Evolutionary conservation across 2,113 vertebrate species (phyloP), one percentile per base, ranked within the genome.

Genomic region (Pelecanus crispus): DNA sequence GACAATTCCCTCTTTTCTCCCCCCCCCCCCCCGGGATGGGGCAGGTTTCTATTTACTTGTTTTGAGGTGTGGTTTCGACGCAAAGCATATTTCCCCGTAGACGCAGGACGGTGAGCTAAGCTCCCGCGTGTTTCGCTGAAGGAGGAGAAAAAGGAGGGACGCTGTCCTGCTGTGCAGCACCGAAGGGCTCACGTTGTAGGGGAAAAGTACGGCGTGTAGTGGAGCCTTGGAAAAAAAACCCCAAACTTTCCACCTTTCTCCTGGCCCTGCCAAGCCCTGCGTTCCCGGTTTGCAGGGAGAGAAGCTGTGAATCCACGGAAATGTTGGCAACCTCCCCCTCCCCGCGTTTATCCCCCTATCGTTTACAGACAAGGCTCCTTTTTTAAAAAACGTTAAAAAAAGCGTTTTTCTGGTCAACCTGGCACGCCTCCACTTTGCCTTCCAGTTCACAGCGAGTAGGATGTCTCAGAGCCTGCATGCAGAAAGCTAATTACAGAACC

Each of bases 41-140:
- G 58, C 94, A 90, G 90, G 93, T 96, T 95, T 94, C 93, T 90
- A 34, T 94, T 91, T 75, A 70, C 81, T 92, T 82, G 75, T 80
- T 68, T 75, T 81, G 91, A 94, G 73, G 78, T 91, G 94, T 79
- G 81, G 89, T 92, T 94, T 84, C 66, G 11, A 28, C 13, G 34
- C 52, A 65, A 19, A 91, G 61, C 65, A 0, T 71, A 10, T 84
- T 92, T 92, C 78, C 65, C 50, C 15, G 42, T 49, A 61, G 78
- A 59, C 42, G 4, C 44, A 18, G 55, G 31, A 75, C 18, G 49
- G 49, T 88, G 79, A 88, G 75, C 78, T 66, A 14, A 71, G 61
- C 81, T 85, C 75, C 52, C 2, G 28, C 72, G 2, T 26, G 55
- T 91, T 92, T 74, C 28, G 1, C 65, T 31, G 50, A 42, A 91